Percentiles rank a stretch among this genome's conserved stretches.
Conservation (phyloP, 2,888 invertebrate species). For the Theodoxus fluviatilis region DNA sequence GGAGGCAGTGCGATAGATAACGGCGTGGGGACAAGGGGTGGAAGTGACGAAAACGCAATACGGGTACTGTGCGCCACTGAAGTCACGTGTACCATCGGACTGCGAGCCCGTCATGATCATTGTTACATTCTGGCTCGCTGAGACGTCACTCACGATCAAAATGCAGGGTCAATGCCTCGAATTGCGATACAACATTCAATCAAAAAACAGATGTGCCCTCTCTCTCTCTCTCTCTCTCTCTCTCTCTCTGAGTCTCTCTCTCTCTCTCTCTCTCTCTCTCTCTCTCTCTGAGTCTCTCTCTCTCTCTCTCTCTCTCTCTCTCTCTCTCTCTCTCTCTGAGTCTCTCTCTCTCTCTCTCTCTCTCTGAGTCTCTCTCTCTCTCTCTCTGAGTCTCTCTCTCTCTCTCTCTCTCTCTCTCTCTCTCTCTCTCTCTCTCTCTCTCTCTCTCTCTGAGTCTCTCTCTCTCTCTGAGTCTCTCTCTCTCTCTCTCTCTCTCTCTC, state of each 20-base stretch:
- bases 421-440: constrained; percentile 2
- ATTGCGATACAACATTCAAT: background rate
- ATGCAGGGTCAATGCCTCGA: too few relatives aligned
- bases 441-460: background rate
- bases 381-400: background rate
- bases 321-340: background rate
- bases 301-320: background rate
- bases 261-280: constrained; percentile 2
- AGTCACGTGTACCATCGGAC: too few relatives aligned
- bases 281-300: background rate
- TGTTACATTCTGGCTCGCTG: too few relatives aligned
- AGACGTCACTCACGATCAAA: too few relatives aligned
- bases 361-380: background rate
- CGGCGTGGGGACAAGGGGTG: too few relatives aligned
- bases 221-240: constrained; percentile 2
- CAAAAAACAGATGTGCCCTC: background rate
- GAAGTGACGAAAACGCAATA: too few relatives aligned
- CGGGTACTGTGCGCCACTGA: too few relatives aligned
- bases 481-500: background rate
- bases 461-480: background rate
- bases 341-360: background rate
- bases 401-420: constrained; percentile 2
- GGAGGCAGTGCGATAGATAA: too few relatives aligned
- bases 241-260: background rate
- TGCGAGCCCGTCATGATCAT: too few relatives aligned